Conservation (phyloP, 2,888 invertebrate species). For the Cataglyphis livida region DNA sequence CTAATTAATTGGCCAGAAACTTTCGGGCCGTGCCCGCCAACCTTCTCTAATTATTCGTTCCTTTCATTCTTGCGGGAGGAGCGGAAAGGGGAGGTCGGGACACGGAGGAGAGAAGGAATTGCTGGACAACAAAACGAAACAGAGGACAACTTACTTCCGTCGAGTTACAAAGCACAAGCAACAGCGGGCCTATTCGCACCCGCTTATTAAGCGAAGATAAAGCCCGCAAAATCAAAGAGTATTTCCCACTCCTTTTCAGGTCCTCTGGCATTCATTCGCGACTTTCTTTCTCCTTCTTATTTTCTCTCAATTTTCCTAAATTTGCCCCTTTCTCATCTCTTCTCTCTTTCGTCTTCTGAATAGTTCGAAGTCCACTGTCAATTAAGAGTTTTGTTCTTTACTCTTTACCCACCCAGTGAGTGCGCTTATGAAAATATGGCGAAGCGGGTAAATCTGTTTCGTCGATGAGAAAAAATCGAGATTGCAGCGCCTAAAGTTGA, state of each 20-base stretch:
- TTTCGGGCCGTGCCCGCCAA: slow-evolving; percentile 68
- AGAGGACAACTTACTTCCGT: slow-evolving; percentile 77
- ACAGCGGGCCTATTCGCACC: slow-evolving; percentile 79
- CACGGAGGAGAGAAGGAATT: slow-evolving; percentile 39
- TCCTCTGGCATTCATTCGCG: slow-evolving; percentile 55
- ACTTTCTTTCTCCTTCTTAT: slow-evolving; percentile 20
- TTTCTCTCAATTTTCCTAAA: slow-evolving; percentile 24
- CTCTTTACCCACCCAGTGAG: neutral
- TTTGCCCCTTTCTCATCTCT: slow-evolving; percentile 38
- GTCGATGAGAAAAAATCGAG: neutral
- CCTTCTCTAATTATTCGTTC: slow-evolving; percentile 77
- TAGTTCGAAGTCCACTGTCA: slow-evolving; percentile 58
- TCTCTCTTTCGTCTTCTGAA: slow-evolving; percentile 29
- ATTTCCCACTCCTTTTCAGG: slow-evolving; percentile 45
- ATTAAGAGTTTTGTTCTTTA: slow-evolving; percentile 58
- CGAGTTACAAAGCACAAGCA: slow-evolving; percentile 78
- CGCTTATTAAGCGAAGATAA: slow-evolving; percentile 80
- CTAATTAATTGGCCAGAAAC: slow-evolving; percentile 79
- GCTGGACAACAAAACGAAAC: slow-evolving; percentile 77
- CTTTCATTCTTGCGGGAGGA: slow-evolving; percentile 66
- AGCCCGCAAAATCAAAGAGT: slow-evolving; percentile 77
- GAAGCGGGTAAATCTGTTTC: neutral
- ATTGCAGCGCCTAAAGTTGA: neutral
- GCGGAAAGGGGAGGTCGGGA: slow-evolving; percentile 28
- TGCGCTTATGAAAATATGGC: slow-evolving; percentile 38